These are phyloP conservation scores for Sebastes glaucus DNA, from an alignment of 2,797 vertebrate genomes.

Conservation along the genomic window DNA sequence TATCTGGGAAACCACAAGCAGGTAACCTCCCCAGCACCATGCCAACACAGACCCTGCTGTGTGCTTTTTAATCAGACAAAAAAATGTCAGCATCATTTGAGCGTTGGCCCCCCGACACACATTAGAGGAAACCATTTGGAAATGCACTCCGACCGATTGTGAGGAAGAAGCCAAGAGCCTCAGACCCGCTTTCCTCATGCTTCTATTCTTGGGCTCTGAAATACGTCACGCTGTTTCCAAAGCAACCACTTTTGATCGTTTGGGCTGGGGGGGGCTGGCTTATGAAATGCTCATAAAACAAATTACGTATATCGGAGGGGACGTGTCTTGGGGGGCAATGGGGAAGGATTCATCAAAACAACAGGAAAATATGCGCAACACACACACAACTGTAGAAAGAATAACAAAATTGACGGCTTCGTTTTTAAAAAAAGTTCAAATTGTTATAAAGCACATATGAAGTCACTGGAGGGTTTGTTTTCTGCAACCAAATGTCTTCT, in stretches of 20 bases:
- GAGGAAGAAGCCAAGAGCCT: slow-evolving; percentile 50
- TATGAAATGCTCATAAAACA: slow-evolving; percentile 69
- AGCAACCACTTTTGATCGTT: slow-evolving; percentile 76
- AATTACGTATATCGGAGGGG: slow-evolving; percentile 47
- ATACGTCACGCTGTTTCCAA: slow-evolving; percentile 80
- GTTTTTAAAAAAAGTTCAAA: neutral
- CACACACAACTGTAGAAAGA: neutral
- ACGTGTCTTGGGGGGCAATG: slow-evolving; percentile 22
- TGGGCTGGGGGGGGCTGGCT: slow-evolving; percentile 30
- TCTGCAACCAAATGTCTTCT: neutral
- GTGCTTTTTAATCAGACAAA: neutral
- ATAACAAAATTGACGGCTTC: neutral
- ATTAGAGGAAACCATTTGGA: slow-evolving; percentile 32
- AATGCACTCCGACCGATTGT: slow-evolving; percentile 29
- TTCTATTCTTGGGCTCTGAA: slow-evolving; percentile 78
- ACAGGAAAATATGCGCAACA: neutral
- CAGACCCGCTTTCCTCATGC: slow-evolving; percentile 57
- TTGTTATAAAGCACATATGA: neutral
- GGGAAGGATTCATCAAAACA: slow-evolving; percentile 8
- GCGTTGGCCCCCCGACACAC: neutral
- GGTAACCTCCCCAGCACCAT: neutral
- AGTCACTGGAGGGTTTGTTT: neutral
- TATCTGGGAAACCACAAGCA: neutral
- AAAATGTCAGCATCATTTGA: neutral
- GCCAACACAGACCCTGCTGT: neutral